Evolutionary conservation across 2,888 invertebrate species (phyloP), one percentile per base, ranked within the genome.

Genomic region (Macrophya annulata): DNA sequence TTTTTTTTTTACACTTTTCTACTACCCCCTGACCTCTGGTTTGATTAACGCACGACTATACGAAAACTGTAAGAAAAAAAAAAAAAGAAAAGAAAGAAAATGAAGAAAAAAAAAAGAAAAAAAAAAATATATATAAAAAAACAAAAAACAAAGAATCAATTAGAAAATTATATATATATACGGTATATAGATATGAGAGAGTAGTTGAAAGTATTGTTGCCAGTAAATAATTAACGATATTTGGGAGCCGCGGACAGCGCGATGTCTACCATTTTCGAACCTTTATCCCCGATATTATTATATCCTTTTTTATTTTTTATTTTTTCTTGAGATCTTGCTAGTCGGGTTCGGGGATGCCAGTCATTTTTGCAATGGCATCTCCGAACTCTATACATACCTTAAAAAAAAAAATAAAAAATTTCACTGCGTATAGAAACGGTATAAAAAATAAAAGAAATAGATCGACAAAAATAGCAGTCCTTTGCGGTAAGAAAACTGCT

Each of bases 161-260:
- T n/a, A 45, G 72, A 45, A 74, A 74, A 74, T 40, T 74, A 74
- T 74, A 45, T 31, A 31, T 62, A 71, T 40, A 71, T 74, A 74
- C 40, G n/a, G 17, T 74, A 45, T 68, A 68, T 25, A 68, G 17
- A 68, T 43, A 45, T 74, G 72, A 74, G 25, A 74, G 25, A 74
- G n/a, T 74, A 74, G 72, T 74, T n/a, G 9, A 45, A 74, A 74
- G n/a, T 74, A 45, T 72, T 43, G 72, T 74, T 74, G 72, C 72
- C 72, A 74, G 72, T 74, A 74, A 45, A 74, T 74, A 74, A 74
- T 43, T 45, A 45, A 74, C 21, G 9, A 45, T n/a, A 21, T 17
- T 45, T 45, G 21, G 21, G 45, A 74, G 45, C 68, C 68, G 68
- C 72, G 25, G 72, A 74, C 72, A 4, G 25, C 21, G 45, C 45